A percentile compares a stretch with the other conserved stretches of the same genome.
phyloP scores from a whole-genome alignment of 2,113 vertebrate species.

The Prolemur simus region DNA sequence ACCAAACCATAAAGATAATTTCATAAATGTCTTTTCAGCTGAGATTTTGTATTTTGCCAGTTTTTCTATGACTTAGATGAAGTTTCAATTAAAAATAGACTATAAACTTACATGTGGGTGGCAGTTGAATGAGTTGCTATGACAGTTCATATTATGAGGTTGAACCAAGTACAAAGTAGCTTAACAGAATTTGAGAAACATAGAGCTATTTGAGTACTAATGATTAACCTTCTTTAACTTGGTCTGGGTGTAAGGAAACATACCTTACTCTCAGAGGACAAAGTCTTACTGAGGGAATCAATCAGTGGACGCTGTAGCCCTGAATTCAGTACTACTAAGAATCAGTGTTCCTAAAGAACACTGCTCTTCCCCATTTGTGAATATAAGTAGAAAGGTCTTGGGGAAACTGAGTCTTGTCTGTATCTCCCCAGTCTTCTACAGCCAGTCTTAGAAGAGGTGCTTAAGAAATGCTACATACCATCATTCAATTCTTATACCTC shows the following conservation, averaged over 20 bases:
- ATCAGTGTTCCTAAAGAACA: not conserved
- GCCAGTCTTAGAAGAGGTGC: not conserved
- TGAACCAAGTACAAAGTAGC: constrained; percentile 55
- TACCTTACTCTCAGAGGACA: not conserved
- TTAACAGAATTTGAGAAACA: constrained; percentile 56
- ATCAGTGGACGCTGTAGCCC: not conserved
- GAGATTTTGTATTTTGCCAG: constrained; percentile 58
- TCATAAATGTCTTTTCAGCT: constrained; percentile 72
- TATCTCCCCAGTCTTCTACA: not conserved
- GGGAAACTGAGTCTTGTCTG: not conserved
- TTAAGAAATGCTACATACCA: not conserved
- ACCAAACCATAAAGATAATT: constrained; percentile 70
- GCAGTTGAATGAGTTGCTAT: constrained; percentile 71
- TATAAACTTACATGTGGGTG: constrained; percentile 64
- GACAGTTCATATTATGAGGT: constrained; percentile 66
- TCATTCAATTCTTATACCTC: not conserved
- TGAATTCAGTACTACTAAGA: not conserved
- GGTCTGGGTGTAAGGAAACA: not conserved
- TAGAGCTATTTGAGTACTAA: constrained; percentile 16
- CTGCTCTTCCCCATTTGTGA: not conserved
- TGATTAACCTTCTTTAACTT: not conserved
- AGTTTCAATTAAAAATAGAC: constrained; percentile 77
- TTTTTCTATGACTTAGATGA: constrained; percentile 69
- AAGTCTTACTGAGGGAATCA: not conserved
- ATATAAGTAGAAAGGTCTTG: not conserved